Percentiles rank a stretch among this genome's conserved stretches.
Conservation (phyloP, 2,113 vertebrate species). For the Trachemys scripta region DNA sequence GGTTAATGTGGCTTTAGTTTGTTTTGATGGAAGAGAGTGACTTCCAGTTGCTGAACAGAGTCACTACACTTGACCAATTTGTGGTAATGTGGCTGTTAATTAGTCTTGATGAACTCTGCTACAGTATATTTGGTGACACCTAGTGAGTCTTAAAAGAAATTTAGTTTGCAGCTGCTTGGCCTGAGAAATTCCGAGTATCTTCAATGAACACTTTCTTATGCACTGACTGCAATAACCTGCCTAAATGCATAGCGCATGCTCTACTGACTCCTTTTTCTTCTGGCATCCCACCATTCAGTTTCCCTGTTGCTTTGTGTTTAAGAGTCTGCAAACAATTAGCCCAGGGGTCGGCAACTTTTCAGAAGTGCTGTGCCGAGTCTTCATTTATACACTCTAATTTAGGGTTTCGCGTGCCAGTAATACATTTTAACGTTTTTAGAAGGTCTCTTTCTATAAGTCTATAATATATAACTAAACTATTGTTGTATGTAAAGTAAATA, state of each 20-base stretch:
- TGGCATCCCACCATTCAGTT: not conserved
- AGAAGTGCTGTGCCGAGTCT: too few relatives aligned
- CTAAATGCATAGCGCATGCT: not conserved
- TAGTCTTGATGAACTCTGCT: not conserved
- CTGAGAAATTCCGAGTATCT: not conserved
- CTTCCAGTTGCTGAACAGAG: not conserved
- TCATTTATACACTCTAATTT: too few relatives aligned
- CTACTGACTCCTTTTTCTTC: not conserved
- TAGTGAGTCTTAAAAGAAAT: not conserved
- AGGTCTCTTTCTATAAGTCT: too few relatives aligned
- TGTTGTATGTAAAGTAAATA: too few relatives aligned
- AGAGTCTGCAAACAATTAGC: conserved; percentile 61
- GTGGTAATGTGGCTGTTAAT: not conserved
- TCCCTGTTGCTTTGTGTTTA: conserved; percentile 42
- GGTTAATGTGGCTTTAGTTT: not conserved
- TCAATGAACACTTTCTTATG: not conserved
- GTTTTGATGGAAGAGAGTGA: not conserved
- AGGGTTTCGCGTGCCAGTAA: too few relatives aligned
- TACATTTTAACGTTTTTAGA: too few relatives aligned
- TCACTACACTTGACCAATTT: not conserved
- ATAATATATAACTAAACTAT: too few relatives aligned
- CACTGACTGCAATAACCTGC: not conserved
- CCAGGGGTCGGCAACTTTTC: not conserved
- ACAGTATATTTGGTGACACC: not conserved
- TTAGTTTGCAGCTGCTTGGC: not conserved